These are phyloP conservation scores for Oxyruncus cristatus DNA, from an alignment of 2,113 vertebrate species.

Conservation along the genomic window DNA sequence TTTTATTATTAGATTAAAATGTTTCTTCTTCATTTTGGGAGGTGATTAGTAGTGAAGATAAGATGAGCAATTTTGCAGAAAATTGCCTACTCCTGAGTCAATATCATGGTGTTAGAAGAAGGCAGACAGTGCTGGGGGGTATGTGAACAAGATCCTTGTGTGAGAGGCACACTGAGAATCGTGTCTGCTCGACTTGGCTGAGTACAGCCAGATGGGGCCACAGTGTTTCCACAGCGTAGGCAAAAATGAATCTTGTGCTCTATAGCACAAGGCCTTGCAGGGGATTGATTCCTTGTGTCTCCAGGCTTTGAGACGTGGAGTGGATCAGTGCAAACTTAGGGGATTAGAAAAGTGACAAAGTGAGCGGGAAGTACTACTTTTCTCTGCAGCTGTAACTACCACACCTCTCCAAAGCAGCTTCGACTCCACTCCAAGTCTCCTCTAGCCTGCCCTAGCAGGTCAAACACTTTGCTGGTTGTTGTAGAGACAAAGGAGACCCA, in stretches of 20 bases:
- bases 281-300: not conserved
- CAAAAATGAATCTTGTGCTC: not conserved
- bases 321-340: not conserved
- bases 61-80: not conserved
- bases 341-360: not conserved
- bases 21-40: not conserved
- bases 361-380: not conserved
- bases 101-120: not conserved
- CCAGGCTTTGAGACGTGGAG: not conserved
- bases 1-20: not conserved
- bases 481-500: not conserved
- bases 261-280: not conserved
- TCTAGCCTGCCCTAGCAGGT: not conserved
- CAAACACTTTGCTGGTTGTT: not conserved
- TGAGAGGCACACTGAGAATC: not conserved
- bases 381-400: not conserved
- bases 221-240: not conserved
- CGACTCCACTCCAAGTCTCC: fast-evolving
- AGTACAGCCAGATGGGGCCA: not conserved
- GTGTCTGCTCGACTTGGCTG: not conserved
- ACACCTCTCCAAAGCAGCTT: not conserved
- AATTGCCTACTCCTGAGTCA: not conserved
- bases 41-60: not conserved
- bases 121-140: not conserved
- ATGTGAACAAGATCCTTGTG: not conserved